Conservation (phyloP, 53 echinoderm and acorn worm species). For the Zoroaster sp. region DNA sequence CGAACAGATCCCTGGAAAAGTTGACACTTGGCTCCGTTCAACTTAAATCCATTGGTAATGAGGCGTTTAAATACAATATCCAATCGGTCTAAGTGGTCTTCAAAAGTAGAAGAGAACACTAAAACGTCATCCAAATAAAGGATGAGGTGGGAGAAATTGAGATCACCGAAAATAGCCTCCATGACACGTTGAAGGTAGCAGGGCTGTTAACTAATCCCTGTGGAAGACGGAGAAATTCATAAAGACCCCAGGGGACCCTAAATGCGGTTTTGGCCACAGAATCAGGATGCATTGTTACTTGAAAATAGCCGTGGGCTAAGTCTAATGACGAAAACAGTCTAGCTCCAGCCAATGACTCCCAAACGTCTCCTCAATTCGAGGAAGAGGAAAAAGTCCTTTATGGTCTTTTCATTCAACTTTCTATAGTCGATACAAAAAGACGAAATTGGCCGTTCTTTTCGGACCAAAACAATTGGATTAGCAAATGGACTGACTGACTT, state of each 20-base stretch:
- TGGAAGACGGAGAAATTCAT: background rate
- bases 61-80: background rate
- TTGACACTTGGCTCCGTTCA: background rate
- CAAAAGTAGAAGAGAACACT: background rate
- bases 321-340: background rate
- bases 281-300: background rate
- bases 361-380: background rate
- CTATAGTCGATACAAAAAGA: background rate
- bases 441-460: background rate
- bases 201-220: background rate
- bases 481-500: background rate
- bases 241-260: background rate
- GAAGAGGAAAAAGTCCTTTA: background rate
- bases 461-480: background rate
- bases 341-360: background rate
- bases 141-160: background rate
- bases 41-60: background rate
- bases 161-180: background rate
- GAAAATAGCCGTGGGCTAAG: background rate
- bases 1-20: background rate
- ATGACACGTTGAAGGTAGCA: background rate
- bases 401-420: background rate
- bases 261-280: background rate
- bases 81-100: background rate
- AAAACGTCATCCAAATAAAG: background rate